Evolutionary conservation across 2,888 invertebrate genomes (phyloP).

Genomic region (Sesamia inferens): DNA sequence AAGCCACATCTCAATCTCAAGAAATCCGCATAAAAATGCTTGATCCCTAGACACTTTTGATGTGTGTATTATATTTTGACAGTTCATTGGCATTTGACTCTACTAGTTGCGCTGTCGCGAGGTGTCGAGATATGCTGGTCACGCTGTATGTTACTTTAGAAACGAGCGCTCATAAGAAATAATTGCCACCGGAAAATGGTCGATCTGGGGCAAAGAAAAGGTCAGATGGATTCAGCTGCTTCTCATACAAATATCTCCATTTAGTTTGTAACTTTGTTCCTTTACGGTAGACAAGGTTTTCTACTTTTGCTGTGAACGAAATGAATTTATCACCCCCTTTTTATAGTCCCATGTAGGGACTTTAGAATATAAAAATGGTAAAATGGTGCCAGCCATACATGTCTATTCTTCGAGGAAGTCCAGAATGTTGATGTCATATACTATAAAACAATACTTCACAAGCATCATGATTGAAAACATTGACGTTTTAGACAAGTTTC

Average conservation of each 20-base stretch:
- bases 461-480: background rate
- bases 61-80: conserved; percentile 20
- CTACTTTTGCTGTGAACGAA: background rate
- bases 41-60: no score
- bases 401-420: background rate
- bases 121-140: conserved; percentile 7
- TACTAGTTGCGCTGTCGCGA: background rate
- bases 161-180: conserved; percentile 47
- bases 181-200: conserved; percentile 40
- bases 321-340: background rate
- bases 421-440: background rate
- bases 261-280: conserved; percentile 43
- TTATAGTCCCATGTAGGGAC: no score
- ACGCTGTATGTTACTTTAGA: conserved; percentile 29
- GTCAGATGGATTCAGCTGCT: conserved; percentile 30
- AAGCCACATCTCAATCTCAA: no score
- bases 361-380: conserved; percentile 5
- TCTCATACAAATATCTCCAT: conserved; percentile 40
- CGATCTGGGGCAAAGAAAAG: conserved; percentile 45
- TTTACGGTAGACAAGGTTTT: conserved; percentile 6
- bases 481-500: background rate
- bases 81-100: background rate
- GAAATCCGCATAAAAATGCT: no score
- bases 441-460: background rate
- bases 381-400: background rate